A percentile compares a stretch with the other conserved stretches of the same genome.
Evolutionary conservation across 2,888 invertebrate genomes (phyloP).

Genomic region (Cheilosia variabilis): DNA sequence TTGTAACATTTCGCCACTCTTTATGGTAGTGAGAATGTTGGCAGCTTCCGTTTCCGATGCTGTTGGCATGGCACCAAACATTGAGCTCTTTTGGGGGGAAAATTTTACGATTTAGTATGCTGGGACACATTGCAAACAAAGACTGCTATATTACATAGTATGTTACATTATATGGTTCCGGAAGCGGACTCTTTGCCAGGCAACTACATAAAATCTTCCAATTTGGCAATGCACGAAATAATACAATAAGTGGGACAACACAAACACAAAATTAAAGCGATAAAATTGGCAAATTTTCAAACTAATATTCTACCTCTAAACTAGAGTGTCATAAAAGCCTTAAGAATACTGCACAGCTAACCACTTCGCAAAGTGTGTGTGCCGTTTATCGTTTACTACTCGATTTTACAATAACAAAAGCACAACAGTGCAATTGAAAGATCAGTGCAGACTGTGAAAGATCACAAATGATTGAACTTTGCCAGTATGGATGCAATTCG

Average conservation of each 20-base stretch:
- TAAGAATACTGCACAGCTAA: too few relatives aligned
- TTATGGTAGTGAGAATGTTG: constrained; percentile 81
- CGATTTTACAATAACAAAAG: too few relatives aligned
- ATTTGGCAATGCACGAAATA: constrained; percentile 1
- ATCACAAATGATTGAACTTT: too few relatives aligned
- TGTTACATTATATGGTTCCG: not conserved
- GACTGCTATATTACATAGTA: constrained; percentile 1
- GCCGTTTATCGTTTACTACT: too few relatives aligned
- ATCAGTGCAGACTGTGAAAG: too few relatives aligned
- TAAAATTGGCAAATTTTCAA: not conserved
- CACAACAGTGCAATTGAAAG: too few relatives aligned
- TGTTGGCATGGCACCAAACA: constrained; percentile 76
- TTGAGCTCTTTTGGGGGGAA: constrained; percentile 17
- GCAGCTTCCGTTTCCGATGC: constrained; percentile 82
- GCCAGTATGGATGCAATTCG: too few relatives aligned
- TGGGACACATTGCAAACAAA: not conserved
- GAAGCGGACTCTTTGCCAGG: constrained; percentile 1
- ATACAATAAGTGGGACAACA: not conserved
- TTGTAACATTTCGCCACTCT: constrained; percentile 79
- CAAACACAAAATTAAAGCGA: constrained; percentile 3
- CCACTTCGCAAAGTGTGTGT: too few relatives aligned
- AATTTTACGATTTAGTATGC: too few relatives aligned
- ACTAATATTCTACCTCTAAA: too few relatives aligned
- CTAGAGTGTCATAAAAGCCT: too few relatives aligned
- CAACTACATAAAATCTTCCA: constrained; percentile 8